Percentiles rank a stretch among this genome's conserved stretches.
Conservation (phyloP, 2,797 vertebrate genomes). For the Chromobotia macracanthus region DNA sequence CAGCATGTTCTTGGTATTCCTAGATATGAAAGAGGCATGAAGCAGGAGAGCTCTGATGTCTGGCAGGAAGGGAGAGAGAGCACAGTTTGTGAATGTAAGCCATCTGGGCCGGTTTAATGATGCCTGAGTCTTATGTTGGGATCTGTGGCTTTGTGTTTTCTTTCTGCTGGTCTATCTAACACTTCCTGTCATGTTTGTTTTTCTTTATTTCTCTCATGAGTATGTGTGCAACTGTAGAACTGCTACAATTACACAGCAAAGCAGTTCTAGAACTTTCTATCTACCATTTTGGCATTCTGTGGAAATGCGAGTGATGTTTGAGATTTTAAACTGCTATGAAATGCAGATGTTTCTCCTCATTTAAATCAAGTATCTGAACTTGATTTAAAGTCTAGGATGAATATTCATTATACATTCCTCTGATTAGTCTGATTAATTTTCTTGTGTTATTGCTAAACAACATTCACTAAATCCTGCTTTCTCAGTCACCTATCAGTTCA, state of each 20-base stretch:
- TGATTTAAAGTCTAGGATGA: too few relatives aligned
- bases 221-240: too few relatives aligned
- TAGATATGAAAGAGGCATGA: not conserved
- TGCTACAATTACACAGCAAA: too few relatives aligned
- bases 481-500: not conserved
- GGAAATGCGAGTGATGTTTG: too few relatives aligned
- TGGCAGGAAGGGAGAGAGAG: conserved; percentile 6
- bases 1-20: conserved; percentile 4
- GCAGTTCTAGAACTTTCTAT: too few relatives aligned
- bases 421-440: not conserved
- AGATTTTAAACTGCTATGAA: not conserved
- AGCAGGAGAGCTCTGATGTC: conserved; percentile 5
- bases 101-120: conserved; percentile 41
- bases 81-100: conserved; percentile 10
- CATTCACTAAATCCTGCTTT: not conserved
- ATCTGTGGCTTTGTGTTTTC: conserved; percentile 9
- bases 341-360: too few relatives aligned
- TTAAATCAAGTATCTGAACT: too few relatives aligned
- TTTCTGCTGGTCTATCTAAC: conserved; percentile 59
- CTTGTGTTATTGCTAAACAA: not conserved
- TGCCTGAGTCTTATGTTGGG: not conserved
- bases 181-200: conserved; percentile 55
- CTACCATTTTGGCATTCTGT: too few relatives aligned
- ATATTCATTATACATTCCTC: not conserved
- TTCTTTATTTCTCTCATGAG: not conserved